phyloP scores from a whole-genome alignment of 2,797 vertebrate species.

The Gymnopithys bicolor region DNA sequence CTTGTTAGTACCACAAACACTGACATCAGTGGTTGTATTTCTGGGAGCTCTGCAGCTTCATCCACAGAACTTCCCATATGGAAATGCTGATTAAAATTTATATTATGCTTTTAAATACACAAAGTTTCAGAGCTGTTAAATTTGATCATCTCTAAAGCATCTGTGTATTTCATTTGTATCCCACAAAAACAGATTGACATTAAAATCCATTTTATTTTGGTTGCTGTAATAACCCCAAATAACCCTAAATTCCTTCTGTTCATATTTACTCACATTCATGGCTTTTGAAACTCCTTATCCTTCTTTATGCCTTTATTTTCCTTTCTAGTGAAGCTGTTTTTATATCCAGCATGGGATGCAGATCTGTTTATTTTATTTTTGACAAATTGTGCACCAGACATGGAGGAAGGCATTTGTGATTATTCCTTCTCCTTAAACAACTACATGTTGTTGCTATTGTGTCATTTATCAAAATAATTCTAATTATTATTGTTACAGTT shows the following conservation, averaged over 20 bases:
- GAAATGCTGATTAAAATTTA: background rate
- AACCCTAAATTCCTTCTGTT: slow-evolving; percentile 32
- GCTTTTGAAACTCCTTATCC: background rate
- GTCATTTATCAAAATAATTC: background rate
- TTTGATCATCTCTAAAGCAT: slow-evolving; percentile 10
- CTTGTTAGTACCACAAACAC: background rate
- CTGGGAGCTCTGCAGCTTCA: background rate
- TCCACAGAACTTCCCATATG: background rate
- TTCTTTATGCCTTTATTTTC: background rate
- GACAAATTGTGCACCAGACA: background rate
- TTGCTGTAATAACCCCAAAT: slow-evolving; percentile 17
- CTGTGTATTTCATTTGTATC: background rate
- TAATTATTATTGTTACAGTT: background rate
- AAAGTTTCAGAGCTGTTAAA: slow-evolving; percentile 5
- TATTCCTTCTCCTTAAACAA: background rate
- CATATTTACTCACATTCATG: background rate
- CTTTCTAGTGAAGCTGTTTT: background rate
- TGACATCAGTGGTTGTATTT: background rate
- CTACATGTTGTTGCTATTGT: background rate
- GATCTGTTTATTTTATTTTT: slow-evolving; percentile 3
- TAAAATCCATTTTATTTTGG: slow-evolving; percentile 43
- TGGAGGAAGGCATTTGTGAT: background rate
- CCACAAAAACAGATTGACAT: background rate
- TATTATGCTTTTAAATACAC: slow-evolving; percentile 19
- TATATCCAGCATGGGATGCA: background rate